A percentile compares a stretch with the other conserved stretches of the same genome.
These are phyloP conservation scores for Chrysocyon brachyurus DNA, from an alignment of 2,797 vertebrate genomes.

Conservation along the genomic window DNA sequence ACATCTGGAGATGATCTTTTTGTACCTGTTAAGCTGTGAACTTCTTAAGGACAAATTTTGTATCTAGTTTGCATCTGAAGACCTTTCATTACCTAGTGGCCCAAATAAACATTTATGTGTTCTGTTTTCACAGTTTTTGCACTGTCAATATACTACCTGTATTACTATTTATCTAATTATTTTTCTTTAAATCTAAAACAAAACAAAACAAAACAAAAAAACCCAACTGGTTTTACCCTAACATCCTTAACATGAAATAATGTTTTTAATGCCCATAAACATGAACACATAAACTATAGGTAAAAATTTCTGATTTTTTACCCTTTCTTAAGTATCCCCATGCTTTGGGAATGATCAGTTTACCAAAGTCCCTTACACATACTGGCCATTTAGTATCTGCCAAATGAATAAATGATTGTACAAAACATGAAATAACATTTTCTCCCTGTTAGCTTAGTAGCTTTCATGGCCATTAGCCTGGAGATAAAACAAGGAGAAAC, in stretches of 20 bases:
- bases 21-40: background rate
- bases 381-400: background rate
- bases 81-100: background rate
- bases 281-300: background rate
- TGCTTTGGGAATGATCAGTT: background rate
- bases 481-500: background rate
- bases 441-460: background rate
- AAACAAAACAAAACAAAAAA: background rate
- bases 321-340: background rate
- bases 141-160: background rate
- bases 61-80: background rate
- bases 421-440: background rate
- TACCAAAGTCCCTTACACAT: background rate
- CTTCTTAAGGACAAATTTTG: slow-evolving; percentile 5
- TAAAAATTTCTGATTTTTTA: background rate
- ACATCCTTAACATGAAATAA: background rate
- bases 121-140: background rate
- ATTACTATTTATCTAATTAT: background rate
- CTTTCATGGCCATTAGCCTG: background rate
- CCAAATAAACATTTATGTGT: background rate
- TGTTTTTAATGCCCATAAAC: background rate
- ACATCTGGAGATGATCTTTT: background rate
- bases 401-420: background rate
- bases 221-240: background rate
- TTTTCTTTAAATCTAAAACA: background rate